Evolutionary conservation across 2,113 vertebrate genomes (phyloP), one percentile per base, ranked within the genome.

Genomic region (Silurus meridionalis): DNA sequence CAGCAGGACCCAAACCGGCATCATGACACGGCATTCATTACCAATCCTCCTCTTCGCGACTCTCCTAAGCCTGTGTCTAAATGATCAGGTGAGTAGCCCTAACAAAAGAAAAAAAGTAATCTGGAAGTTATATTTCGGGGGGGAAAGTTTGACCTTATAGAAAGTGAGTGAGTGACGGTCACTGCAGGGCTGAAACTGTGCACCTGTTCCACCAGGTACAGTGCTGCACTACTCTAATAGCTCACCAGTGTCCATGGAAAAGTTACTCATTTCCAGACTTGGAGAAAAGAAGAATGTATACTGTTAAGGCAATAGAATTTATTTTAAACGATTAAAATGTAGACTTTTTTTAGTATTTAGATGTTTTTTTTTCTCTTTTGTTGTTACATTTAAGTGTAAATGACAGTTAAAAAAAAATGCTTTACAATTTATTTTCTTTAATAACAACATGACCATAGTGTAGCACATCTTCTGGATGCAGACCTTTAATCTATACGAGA

Each of bases 191-290:
- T 52, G 2, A 10, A 50, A 25, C 60, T 19, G 37, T 72, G 78
- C 85, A 86, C 85, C 85, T 86, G 85, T 81, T 86, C 13, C 53
- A 10, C 28, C 84, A 85, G 63, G 77, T 79, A 64, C 13, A 58
- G 46, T 13, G 8, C 37, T 4, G 8, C 37, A 2, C 11, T 28
- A 15, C 4, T 25, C 8, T 46, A 4, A 1, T n/a, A 1, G 11
- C 7, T 37, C 69, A 52, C 13, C 21, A 11, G 9, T 0, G 21
- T 53, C 7, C 7, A 10, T 21, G 37, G 15, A 21, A 21, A 48
- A 6, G 5, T 37, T 69, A 37, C 28, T 37, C 25, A 5, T 28
- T 25, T 13, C n/a, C 64, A 66, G 64, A 13, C 64, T 25, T 69
- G 66, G 1, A 37, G 28, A 8, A 46, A 71, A 74, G 46, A 21